phyloP scores from a whole-genome alignment of 2,113 vertebrate species.

The Boulengeromyrus knoepffleri region DNA sequence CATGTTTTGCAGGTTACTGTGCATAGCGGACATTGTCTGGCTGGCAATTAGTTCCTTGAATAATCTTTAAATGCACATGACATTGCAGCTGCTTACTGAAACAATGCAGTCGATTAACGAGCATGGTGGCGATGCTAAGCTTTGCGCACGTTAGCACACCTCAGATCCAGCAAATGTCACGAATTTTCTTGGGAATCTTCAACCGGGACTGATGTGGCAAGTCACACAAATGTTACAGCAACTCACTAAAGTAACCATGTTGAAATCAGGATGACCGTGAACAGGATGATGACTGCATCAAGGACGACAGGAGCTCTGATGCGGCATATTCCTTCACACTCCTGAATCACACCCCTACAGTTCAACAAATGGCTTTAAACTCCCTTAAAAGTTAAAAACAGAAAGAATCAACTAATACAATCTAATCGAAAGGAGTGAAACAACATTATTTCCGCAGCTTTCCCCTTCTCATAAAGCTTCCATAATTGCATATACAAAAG shows the following conservation, averaged over 20 bases:
- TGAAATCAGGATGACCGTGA: neutral
- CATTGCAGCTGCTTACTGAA: neutral
- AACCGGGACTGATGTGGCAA: neutral
- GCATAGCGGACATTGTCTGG: neutral
- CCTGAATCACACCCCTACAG: neutral
- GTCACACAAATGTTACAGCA: neutral
- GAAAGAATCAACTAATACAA: neutral
- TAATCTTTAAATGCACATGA: neutral
- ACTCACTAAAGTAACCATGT: neutral
- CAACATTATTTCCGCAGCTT: neutral
- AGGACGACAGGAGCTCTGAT: neutral
- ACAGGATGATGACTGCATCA: neutral
- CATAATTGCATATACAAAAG: neutral
- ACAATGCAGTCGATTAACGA: neutral
- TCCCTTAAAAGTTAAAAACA: neutral
- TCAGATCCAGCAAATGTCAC: neutral
- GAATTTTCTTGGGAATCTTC: neutral
- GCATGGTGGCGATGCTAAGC: neutral
- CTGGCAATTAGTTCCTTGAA: neutral
- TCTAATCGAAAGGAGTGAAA: neutral
- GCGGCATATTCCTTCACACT: neutral
- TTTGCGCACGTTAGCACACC: neutral
- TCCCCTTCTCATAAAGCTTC: neutral
- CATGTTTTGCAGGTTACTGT: neutral
- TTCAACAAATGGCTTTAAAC: neutral